Evolutionary conservation across 2,113 vertebrate species (phyloP).

Genomic region (Sciurus niger): DNA sequence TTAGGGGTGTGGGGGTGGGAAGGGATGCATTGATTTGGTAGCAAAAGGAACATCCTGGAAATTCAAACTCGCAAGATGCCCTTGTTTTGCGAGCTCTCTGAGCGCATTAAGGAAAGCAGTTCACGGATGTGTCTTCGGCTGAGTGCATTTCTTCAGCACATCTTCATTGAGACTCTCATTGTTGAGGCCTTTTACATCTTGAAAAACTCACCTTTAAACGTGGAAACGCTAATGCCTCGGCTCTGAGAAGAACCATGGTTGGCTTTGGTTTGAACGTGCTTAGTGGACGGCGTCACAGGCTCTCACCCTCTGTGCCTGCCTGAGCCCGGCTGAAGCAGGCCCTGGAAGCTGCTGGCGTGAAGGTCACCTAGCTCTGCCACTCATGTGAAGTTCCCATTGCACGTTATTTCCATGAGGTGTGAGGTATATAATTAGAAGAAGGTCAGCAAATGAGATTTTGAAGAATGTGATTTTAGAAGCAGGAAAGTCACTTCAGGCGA

Average conservation of each 20-base stretch:
- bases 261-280: constrained; percentile 34
- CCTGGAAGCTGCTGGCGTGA: constrained; percentile 83
- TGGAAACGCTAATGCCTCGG: not conserved
- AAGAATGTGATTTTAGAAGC: constrained; percentile 62
- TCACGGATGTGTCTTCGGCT: not conserved
- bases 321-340: constrained; percentile 48
- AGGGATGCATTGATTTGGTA: not conserved
- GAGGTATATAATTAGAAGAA: constrained; percentile 85
- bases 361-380: constrained; percentile 84
- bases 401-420: constrained; percentile 87
- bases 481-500: constrained; percentile 61
- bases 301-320: constrained; percentile 50
- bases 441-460: constrained; percentile 70
- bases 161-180: constrained; percentile 13
- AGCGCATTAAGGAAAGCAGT: not conserved
- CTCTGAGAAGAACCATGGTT: not conserved
- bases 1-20: not conserved
- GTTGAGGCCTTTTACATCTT: not conserved
- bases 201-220: constrained; percentile 34
- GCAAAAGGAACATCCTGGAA: not conserved
- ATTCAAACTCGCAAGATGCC: not conserved
- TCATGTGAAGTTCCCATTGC: constrained; percentile 76
- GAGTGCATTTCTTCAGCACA: constrained; percentile 42
- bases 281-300: not conserved
- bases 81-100: not conserved